A percentile compares a stretch with the other conserved stretches of the same genome.
phyloP scores from a whole-genome alignment of 2,888 invertebrate species.

The Drosophila kokeensis region DNA sequence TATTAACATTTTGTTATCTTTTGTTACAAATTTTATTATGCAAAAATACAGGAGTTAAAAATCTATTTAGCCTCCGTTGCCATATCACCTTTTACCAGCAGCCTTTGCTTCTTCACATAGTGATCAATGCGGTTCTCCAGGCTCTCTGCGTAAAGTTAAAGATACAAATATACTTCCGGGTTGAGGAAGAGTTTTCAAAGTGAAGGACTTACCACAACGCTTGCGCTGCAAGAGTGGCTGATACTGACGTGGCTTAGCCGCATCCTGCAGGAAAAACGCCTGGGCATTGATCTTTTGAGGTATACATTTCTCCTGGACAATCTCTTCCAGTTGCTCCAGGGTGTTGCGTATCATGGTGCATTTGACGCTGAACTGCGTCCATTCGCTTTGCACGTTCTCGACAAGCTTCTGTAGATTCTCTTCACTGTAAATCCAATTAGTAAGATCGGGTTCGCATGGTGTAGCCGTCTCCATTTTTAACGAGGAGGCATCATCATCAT shows the following conservation, averaged over 20 bases:
- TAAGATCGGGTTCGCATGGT: conserved; percentile 62
- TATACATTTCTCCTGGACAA: conserved; percentile 62
- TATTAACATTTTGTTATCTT: background rate
- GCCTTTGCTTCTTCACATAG: conserved; percentile 89
- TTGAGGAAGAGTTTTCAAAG: background rate
- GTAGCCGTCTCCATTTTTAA: conserved; percentile 2
- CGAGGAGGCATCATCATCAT: background rate
- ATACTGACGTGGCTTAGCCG: conserved; percentile 89
- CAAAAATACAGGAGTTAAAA: background rate
- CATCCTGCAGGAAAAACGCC: conserved; percentile 88
- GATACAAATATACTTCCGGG: background rate
- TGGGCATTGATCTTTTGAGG: conserved; percentile 84
- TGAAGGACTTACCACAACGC: conserved; percentile 90
- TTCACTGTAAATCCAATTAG: conserved; percentile 87
- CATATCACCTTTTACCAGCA: conserved; percentile 57
- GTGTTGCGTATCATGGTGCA: conserved; percentile 87
- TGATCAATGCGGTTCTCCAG: conserved; percentile 92
- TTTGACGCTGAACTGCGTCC: conserved; percentile 91
- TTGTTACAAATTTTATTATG: background rate
- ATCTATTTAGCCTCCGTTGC: background rate
- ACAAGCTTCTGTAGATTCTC: conserved; percentile 88
- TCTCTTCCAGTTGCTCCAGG: conserved; percentile 86
- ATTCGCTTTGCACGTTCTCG: conserved; percentile 89
- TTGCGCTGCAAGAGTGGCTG: conserved; percentile 90
- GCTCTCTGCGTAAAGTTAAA: conserved; percentile 87